A percentile compares a stretch with the other conserved stretches of the same genome.
phyloP scores from a whole-genome alignment of 2,888 invertebrate genomes.

The Nemotelus pantherinus region DNA sequence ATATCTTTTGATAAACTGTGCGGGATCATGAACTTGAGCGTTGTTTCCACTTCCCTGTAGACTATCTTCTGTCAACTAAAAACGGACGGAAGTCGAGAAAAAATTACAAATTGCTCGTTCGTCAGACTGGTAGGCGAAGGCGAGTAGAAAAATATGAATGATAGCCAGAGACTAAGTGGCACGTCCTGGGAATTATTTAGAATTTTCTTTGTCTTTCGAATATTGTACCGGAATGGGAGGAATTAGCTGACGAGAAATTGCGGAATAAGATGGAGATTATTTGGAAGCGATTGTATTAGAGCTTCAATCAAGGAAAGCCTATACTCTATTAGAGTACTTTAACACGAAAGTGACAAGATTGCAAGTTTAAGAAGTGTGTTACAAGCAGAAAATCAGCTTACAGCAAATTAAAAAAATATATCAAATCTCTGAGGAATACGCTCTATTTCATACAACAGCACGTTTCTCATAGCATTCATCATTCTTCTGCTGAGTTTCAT shows the following conservation, averaged over 20 bases:
- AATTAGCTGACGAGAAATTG: conserved; percentile 16
- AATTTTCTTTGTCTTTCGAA: not conserved
- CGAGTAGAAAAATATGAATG: conserved; percentile 31
- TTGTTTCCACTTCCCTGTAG: conserved; percentile 22
- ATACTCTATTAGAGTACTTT: not conserved
- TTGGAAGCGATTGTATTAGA: not conserved
- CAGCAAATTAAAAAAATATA: too few relatives aligned
- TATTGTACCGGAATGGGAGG: conserved; percentile 4
- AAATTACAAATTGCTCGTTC: conserved; percentile 40
- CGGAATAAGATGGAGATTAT: conserved; percentile 27
- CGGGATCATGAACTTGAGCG: conserved; percentile 16
- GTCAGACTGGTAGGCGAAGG: not conserved
- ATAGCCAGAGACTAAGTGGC: conserved; percentile 36
- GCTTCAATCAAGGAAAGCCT: not conserved
- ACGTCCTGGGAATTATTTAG: conserved; percentile 40
- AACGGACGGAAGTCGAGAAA: conserved; percentile 27
- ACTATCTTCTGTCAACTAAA: conserved; percentile 13
- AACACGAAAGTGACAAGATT: not conserved
- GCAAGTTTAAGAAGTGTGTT: not conserved
- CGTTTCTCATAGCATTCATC: not conserved
- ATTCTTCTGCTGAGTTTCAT: not conserved
- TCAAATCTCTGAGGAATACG: too few relatives aligned
- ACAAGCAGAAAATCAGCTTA: too few relatives aligned
- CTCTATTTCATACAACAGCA: too few relatives aligned
- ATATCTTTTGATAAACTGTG: conserved; percentile 42